Evolutionary conservation across 2,797 vertebrate genomes (phyloP), one percentile per base, ranked within the genome.

Genomic region (Anomalospiza imberbis): DNA sequence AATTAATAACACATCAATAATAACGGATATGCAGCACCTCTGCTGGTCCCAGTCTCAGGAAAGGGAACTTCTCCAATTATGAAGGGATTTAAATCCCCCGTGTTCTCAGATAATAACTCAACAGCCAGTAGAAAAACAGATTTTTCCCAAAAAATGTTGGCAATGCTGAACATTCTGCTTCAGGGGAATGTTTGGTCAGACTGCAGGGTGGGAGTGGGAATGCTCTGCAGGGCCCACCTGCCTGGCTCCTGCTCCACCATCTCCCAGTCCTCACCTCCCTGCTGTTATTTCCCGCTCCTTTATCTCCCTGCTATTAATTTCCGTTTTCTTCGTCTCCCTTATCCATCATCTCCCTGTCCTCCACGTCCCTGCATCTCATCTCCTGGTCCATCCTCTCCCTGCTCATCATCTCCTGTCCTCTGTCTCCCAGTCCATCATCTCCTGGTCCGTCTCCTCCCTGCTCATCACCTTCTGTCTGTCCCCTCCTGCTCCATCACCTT

Each of bases 271-370:
- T 48, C 19, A 4, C 21, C 28, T 73, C 60, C 65, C 42, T 42
- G 65, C 58, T 66, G 34, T 60, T 29, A 78, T 78, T 84, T 72
- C 73, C 73, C 72, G 47, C 17, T 15, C 34, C 80, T 48, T 84
- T 84, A 84, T 84, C 70, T 77, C 66, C 21, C 72, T 24, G 51
- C 25, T 65, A 9, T 77, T 84, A 84, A 89, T 89, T 84, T 89
- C 81, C 70, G 20, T 7, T n/a, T 29, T 38, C 53, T 40, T 42
- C 12, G 0, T 16, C 42, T 76, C 63, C 63, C n/a, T 45, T 55
- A 44, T 66, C 88, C 63, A 16, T 54, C 40, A 17, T n/a, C 24
- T 68, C 70, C n/a, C 31, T 22, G 17, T 13, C 24, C 48, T 17
- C 7, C 25, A 11, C 3, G 1, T 55, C 51, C 42, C 47, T 15